A percentile compares a stretch with the other conserved stretches of the same genome.
phyloP scores from a whole-genome alignment of 1,140 invertebrate species.

The Rhopalosiphum maidis region DNA sequence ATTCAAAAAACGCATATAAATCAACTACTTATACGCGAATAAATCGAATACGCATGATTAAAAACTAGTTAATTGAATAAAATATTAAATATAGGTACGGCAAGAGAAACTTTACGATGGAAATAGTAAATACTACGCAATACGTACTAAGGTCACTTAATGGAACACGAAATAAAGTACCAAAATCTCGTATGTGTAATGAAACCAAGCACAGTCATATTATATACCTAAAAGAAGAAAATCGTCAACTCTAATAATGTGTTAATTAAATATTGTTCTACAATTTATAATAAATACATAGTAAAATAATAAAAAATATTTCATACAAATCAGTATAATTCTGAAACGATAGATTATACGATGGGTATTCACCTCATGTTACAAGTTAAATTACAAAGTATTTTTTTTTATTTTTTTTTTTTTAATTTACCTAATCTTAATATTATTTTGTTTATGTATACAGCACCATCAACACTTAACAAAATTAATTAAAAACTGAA shows the following conservation, averaged over 20 bases:
- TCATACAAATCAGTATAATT: too few species aligned
- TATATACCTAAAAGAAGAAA: not conserved
- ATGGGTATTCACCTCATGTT: not conserved
- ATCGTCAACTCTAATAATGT: not conserved
- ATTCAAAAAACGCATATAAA: not conserved
- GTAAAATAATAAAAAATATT: too few species aligned
- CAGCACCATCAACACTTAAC: not conserved
- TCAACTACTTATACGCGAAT: not conserved
- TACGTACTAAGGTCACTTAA: not conserved
- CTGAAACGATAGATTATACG: not conserved
- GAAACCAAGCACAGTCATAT: not conserved
- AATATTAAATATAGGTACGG: not conserved
- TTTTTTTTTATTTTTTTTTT: not conserved
- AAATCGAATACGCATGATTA: not conserved
- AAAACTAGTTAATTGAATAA: not conserved
- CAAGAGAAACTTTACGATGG: not conserved
- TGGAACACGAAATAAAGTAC: not conserved
- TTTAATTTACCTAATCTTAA: not conserved
- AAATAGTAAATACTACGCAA: not conserved
- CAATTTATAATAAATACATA: not conserved
- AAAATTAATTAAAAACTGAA: conserved; percentile 3
- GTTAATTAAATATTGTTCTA: not conserved
- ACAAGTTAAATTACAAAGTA: too few species aligned
- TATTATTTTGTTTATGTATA: not conserved
- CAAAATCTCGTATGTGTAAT: not conserved